Evolutionary conservation across 2,888 invertebrate genomes (phyloP).

Genomic region (Cinara cedri): DNA sequence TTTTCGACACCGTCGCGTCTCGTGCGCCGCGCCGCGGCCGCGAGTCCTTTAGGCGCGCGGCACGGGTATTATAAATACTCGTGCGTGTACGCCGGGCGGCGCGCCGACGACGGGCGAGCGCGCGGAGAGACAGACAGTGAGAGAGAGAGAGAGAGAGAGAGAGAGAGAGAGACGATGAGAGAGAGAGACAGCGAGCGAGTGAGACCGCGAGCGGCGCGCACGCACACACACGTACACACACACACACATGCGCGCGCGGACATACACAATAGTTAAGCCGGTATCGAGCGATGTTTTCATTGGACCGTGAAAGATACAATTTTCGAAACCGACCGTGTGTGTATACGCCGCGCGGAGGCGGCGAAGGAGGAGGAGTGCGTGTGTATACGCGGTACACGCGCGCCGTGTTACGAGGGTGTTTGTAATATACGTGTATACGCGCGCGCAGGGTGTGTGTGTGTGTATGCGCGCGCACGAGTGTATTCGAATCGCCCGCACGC

Average conservation of each 20-base stretch:
- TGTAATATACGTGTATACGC: not conserved
- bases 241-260: not conserved
- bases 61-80: too few species aligned
- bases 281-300: slow-evolving; percentile 56
- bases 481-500: not conserved
- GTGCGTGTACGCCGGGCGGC: not conserved
- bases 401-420: slow-evolving; percentile 36
- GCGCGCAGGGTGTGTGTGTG: too few species aligned
- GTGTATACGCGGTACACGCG: not conserved
- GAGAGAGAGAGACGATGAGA: not conserved
- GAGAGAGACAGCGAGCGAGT: too few species aligned
- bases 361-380: not conserved
- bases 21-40: too few species aligned
- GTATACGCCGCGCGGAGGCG: not conserved
- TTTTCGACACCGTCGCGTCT: not conserved
- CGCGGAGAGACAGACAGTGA: too few species aligned
- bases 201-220: too few species aligned
- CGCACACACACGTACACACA: not conserved
- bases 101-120: not conserved
- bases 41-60: too few species aligned
- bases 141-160: not conserved
- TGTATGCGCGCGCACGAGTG: too few species aligned
- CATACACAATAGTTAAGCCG: slow-evolving; percentile 40
- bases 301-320: slow-evolving; percentile 57
- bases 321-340: slow-evolving; percentile 43